Base-by-base conservation (phyloP, 2,113 vertebrate species). In the Micromys minutus region DNA sequence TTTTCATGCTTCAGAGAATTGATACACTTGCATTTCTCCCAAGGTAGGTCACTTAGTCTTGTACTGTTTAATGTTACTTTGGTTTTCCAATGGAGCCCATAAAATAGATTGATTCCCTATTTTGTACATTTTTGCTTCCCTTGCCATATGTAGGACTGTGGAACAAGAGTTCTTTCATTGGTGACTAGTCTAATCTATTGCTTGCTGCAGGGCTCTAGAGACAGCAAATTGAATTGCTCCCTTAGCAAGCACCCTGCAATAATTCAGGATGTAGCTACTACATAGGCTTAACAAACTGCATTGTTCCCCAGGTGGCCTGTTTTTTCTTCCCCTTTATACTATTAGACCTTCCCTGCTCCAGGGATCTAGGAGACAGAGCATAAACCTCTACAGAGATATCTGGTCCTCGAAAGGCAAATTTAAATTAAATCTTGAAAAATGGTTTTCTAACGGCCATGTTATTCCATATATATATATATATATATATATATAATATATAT, bases 221-320 rank as follows among this genome's bases (percentile, higher is more conserved):
- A 93, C 45, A 84, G 89, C 91, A 96, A 96, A 93, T 29, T 12
- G 94, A 96, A 96, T 94, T 79, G 72, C 61, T 96, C 88, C 81
- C 17, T 0, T 65, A 89, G 91, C 67, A 95, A 91, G 63, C 92
- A 96, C 91, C 95, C 87, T 96, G 69, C 75, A 87, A 91, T 96
- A 95, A 97, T 74, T 97, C 95, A 95, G 90, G 69, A 57, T 97
- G 63, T 96, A 96, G 95, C 83, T 85, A 94, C 89, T 77, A 93
- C 83, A 91, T 12, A 89, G 86, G 91, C 87, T 93, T 69, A 92
- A 83, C 87, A 87, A 93, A 96, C 50, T 21, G 45, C 94, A 90
- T 59, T 72, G 94, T 36, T 96, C 94, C 94, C 94, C 63, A 69
- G 96, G 76, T 94, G 81, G 5, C 61, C 97, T 77, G 86, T 55